Base-by-base conservation (phyloP, 2,113 vertebrate species). In the Penelope pileata region DNA sequence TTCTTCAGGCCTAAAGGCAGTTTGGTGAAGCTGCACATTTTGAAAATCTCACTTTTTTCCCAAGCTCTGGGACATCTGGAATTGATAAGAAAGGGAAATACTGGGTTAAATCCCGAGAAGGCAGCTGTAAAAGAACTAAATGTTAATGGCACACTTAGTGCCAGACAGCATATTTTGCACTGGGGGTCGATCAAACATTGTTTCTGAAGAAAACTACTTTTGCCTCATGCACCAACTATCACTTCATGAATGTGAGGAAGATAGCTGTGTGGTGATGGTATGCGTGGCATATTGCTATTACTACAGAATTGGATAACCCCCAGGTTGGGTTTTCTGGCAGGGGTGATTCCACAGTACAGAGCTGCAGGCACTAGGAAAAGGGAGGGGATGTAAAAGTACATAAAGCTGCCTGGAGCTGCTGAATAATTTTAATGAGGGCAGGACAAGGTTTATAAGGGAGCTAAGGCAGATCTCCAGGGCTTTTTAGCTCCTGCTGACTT, bases 281-380 rank as follows among this genome's bases (percentile, higher is more conserved):
- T 42, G n/a, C 19, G 58, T 19, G 59, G 22, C 30, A 34, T 32
- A 26, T 43, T 43, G 56, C 29, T n/a, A n/a, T 53, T 3, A 18
- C 2, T 26, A n/a, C 5, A 73, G 48, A 22, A 12, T 4, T 64
- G 64, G 36, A 17, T 81, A 59, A 67, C 30, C 56, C 16, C 50
- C 40, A 73, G 32, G 10, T 1, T 45, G 62, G 27, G 30, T 54
- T 47, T 3, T 63, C 27, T 42, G 34, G 12, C 30, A 30, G 5
- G 3, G 12, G 6, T 64, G 40, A 38, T 47, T 15, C 42, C 4
- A 12, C 43, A 34, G 59, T 9, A 26, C 29, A 19, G 32, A 69
- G 17, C 32, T 64, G 40, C 30, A 43, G 40, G 48, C 54, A 12
- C 17, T 3, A 2, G 45, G 59, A 73, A 51, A 59, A 0, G 0